Evolutionary conservation across 2,888 invertebrate genomes (phyloP).

Genomic region (Hypena proboscidalis): DNA sequence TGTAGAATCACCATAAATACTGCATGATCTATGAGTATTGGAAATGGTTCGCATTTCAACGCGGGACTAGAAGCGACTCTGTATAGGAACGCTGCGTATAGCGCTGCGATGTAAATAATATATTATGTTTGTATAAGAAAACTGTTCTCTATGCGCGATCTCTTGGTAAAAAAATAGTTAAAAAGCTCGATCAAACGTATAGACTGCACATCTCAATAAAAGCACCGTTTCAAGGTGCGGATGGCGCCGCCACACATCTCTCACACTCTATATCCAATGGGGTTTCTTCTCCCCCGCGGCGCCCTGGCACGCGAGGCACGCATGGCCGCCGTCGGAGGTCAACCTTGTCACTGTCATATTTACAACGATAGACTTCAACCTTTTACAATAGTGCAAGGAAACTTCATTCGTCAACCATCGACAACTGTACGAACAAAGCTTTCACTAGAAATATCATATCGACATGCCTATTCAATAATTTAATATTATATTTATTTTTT

Average conservation of each 20-base stretch:
- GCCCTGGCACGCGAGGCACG: too few species aligned
- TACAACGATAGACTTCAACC: slow-evolving; percentile 65
- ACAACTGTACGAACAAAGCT: too few species aligned
- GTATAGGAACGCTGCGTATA: slow-evolving; percentile 21
- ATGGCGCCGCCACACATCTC: too few species aligned
- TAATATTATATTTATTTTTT: too few species aligned
- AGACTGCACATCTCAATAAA: slow-evolving; percentile 39
- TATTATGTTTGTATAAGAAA: slow-evolving; percentile 1
- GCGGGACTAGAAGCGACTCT: slow-evolving; percentile 65
- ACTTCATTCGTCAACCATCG: too few species aligned
- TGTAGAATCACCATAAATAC: slow-evolving; percentile 9
- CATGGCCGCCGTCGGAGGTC: too few species aligned
- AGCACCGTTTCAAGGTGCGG: slow-evolving; percentile 47
- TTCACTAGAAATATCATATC: too few species aligned
- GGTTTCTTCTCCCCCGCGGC: slow-evolving; percentile 58
- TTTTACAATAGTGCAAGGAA: too few species aligned
- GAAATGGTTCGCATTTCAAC: slow-evolving; percentile 47
- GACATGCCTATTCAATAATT: too few species aligned
- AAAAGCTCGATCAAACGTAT: slow-evolving; percentile 34
- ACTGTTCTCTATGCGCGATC: not conserved
- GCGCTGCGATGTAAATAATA: slow-evolving; percentile 17
- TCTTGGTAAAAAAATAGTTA: not conserved
- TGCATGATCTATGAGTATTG: slow-evolving; percentile 20
- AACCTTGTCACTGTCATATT: too few species aligned
- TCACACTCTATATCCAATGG: slow-evolving; percentile 65